Percentiles rank a stretch among this genome's conserved stretches.
phyloP scores from a whole-genome alignment of 2,113 vertebrate genomes.

The Pygoscelis antarcticus region DNA sequence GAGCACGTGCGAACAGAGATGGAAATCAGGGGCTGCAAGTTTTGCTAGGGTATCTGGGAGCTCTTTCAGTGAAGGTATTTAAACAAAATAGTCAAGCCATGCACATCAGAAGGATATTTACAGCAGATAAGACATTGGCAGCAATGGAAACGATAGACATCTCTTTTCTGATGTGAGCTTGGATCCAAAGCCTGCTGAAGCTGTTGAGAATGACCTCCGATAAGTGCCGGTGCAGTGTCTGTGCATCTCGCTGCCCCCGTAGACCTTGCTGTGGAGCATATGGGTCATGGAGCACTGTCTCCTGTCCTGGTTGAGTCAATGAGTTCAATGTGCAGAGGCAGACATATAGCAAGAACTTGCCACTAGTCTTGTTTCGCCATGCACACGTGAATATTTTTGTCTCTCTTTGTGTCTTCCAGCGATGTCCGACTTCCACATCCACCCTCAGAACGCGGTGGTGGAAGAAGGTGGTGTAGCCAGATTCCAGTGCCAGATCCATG shows the following conservation, averaged over 20 bases:
- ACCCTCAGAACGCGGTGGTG: slow-evolving; percentile 85
- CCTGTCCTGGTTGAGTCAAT: not conserved
- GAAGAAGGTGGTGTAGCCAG: slow-evolving; percentile 91
- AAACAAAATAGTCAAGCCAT: not conserved
- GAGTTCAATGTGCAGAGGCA: not conserved
- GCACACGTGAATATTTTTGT: not conserved
- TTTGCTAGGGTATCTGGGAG: not conserved
- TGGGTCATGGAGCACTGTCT: not conserved
- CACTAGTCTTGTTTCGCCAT: not conserved
- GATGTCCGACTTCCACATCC: slow-evolving; percentile 94
- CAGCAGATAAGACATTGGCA: not conserved
- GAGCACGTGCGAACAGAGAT: not conserved
- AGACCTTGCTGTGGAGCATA: not conserved
- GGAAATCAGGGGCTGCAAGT: not conserved
- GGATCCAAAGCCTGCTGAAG: not conserved
- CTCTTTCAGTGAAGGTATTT: not conserved
- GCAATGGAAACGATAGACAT: not conserved
- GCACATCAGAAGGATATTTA: not conserved
- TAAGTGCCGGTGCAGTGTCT: not conserved
- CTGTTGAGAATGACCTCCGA: not conserved
- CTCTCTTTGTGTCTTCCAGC: slow-evolving; percentile 72
- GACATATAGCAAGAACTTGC: not conserved
- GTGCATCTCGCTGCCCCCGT: fast-evolving
- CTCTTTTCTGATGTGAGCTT: not conserved
- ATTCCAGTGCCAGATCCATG: slow-evolving; percentile 97